phyloP scores from a whole-genome alignment of 2,888 invertebrate species.

The Eledone cirrhosa region DNA sequence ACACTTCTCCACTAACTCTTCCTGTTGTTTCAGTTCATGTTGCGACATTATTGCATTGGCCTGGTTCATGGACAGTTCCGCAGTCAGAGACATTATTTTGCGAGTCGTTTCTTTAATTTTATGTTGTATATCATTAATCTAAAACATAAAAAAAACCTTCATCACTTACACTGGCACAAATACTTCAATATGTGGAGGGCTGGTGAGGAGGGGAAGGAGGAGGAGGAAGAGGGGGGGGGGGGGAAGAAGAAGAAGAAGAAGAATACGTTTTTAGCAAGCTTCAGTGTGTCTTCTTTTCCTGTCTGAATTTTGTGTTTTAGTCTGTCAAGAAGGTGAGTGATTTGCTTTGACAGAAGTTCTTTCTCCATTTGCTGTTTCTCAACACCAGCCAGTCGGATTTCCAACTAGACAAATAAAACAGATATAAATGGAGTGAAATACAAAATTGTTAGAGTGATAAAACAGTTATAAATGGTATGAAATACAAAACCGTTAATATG shows the following conservation, averaged over 20 bases:
- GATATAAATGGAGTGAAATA: no score
- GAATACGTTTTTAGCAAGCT: slow-evolving; percentile 63
- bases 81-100: slow-evolving; percentile 67
- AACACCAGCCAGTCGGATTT: slow-evolving; percentile 63
- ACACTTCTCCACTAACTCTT: slow-evolving; percentile 62
- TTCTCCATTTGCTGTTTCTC: slow-evolving; percentile 66
- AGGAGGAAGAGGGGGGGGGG: no score
- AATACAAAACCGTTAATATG: no score
- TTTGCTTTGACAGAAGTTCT: slow-evolving; percentile 65
- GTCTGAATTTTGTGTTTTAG: slow-evolving; percentile 59
- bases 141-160: slow-evolving; percentile 11
- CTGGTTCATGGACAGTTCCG: slow-evolving; percentile 67
- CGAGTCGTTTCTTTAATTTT: slow-evolving; percentile 64
- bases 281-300: slow-evolving; percentile 65
- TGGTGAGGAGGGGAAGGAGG: no score
- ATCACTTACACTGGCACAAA: no score
- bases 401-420: slow-evolving; percentile 49
- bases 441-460: no score
- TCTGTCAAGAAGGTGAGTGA: slow-evolving; percentile 58
- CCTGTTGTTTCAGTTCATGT: slow-evolving; percentile 60
- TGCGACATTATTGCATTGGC: slow-evolving; percentile 62
- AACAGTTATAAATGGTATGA: no score
- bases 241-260: no score
- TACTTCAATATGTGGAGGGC: no score
- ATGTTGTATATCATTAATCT: slow-evolving; percentile 64